These are phyloP conservation scores for Lysandra bellargus DNA, from an alignment of 2,888 invertebrate species.

Conservation along the genomic window DNA sequence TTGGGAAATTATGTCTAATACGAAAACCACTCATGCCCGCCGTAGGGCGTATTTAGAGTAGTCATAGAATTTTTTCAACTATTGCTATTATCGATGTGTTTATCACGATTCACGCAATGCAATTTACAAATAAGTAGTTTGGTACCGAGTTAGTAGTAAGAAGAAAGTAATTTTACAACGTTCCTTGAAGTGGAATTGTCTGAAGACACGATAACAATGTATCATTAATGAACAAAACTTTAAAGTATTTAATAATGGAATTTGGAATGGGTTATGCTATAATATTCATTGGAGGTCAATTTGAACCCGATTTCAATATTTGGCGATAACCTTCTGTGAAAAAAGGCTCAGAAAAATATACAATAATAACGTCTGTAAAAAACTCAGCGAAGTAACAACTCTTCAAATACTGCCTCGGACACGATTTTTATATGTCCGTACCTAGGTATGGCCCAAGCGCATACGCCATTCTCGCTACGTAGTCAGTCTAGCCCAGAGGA, in stretches of 20 bases:
- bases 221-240: too few relatives aligned
- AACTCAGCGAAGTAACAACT: too few relatives aligned
- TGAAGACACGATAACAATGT: too few relatives aligned
- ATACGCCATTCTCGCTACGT: too few relatives aligned
- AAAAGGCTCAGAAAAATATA: constrained; percentile 80
- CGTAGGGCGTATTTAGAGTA: not conserved
- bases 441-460: too few relatives aligned
- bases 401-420: too few relatives aligned
- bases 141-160: not conserved
- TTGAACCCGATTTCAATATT: constrained; percentile 64
- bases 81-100: not conserved
- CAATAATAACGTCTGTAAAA: too few relatives aligned
- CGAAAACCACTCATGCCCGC: not conserved
- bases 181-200: not conserved
- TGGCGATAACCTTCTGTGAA: constrained; percentile 69
- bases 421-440: too few relatives aligned
- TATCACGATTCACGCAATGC: constrained; percentile 7
- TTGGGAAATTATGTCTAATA: not conserved
- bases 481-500: too few relatives aligned
- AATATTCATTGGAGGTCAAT: constrained; percentile 80
- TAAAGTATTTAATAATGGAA: too few relatives aligned
- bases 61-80: not conserved
- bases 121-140: not conserved
- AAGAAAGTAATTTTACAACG: not conserved
- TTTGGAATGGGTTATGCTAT: too few relatives aligned